A percentile compares a stretch with the other conserved stretches of the same genome.
Evolutionary conservation across 2,888 invertebrate species (phyloP).

Genomic region (Philaethria dido): DNA sequence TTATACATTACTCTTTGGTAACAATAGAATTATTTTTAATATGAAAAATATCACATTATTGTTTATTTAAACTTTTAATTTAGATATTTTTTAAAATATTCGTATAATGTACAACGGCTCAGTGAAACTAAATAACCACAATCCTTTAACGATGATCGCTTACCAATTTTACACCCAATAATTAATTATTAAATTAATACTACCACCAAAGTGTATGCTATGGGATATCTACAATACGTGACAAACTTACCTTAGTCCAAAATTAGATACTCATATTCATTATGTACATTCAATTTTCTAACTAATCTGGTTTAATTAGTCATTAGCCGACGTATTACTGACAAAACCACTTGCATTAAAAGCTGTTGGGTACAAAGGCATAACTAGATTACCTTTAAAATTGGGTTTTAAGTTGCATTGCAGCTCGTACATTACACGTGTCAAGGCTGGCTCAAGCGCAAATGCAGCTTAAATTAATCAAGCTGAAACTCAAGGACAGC

Average conservation of each 20-base stretch:
- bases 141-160: too few species aligned
- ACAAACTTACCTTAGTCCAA: background rate
- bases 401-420: slow-evolving; percentile 26
- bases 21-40: too few species aligned
- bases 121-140: too few species aligned
- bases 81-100: too few species aligned
- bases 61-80: too few species aligned
- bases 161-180: too few species aligned
- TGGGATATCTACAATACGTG: background rate
- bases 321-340: background rate
- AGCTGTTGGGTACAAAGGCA: slow-evolving; percentile 34
- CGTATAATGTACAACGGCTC: too few species aligned
- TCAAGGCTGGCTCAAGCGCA: slow-evolving; percentile 33
- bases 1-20: background rate
- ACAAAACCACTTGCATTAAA: slow-evolving; percentile 26
- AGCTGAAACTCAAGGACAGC: slow-evolving; percentile 26
- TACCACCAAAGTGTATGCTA: too few species aligned
- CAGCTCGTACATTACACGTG: slow-evolving; percentile 31
- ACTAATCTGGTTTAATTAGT: background rate
- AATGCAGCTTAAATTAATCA: slow-evolving; percentile 37
- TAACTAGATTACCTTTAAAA: slow-evolving; percentile 36
- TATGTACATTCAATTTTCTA: background rate
- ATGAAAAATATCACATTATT: too few species aligned
- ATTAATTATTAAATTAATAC: too few species aligned
- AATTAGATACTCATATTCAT: background rate